phyloP scores from a whole-genome alignment of 1,140 invertebrate species.

The Pseudoatta argentina region DNA sequence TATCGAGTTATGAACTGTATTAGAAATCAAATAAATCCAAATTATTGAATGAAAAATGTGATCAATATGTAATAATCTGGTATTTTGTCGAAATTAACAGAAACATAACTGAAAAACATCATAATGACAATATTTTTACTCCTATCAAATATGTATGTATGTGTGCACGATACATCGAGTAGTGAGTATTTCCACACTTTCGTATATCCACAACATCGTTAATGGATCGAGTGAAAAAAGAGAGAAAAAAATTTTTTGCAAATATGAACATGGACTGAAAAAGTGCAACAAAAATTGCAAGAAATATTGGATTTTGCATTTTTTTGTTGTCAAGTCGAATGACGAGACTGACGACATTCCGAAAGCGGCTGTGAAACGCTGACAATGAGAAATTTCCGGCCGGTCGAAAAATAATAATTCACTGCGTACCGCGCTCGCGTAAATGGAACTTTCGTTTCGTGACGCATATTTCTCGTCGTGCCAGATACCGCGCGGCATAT shows the following conservation, averaged over 20 bases:
- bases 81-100: background rate
- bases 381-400: constrained; percentile 39
- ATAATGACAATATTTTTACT: background rate
- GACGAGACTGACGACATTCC: constrained; percentile 1
- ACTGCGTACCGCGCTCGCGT: background rate
- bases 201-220: background rate
- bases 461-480: constrained; percentile 47
- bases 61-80: background rate
- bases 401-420: constrained; percentile 51
- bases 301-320: constrained; percentile 38
- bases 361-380: constrained; percentile 6
- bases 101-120: background rate
- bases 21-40: constrained; percentile 20
- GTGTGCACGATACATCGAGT: background rate
- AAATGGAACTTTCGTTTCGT: constrained; percentile 53
- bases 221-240: background rate
- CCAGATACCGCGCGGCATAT: constrained; percentile 43
- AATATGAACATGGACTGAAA: background rate
- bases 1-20: constrained; percentile 12
- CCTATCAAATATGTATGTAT: background rate
- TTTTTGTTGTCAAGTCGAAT: constrained; percentile 10
- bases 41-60: constrained; percentile 5
- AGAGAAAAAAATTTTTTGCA: background rate
- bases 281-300: background rate
- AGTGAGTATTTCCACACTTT: no score